These are phyloP conservation scores for Kryptopterus vitreolus DNA, from an alignment of 2,797 vertebrate species.

Conservation along the genomic window DNA sequence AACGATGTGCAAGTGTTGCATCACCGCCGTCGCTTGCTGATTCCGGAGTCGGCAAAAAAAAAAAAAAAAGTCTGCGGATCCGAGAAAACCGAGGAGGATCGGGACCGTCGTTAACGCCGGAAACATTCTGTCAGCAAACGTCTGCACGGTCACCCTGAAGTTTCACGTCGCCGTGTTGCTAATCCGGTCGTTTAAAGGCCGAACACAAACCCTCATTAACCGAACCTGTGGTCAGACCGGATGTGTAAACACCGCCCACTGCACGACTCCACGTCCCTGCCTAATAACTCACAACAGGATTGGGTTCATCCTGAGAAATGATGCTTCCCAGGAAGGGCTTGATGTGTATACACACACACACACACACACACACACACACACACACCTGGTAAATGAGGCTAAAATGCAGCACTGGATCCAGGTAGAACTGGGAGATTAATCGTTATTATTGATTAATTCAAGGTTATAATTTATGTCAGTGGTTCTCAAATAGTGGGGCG, in stretches of 20 bases:
- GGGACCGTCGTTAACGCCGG: too few species aligned
- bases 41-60: too few species aligned
- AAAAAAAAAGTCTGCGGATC: too few species aligned
- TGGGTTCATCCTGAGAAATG: conserved; percentile 14
- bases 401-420: neutral
- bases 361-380: too few species aligned
- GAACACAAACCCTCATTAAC: conserved; percentile 39
- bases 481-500: too few species aligned
- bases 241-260: neutral
- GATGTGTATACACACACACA: neutral
- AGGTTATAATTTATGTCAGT: too few species aligned
- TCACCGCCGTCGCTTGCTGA: neutral
- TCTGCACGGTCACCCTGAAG: conserved; percentile 2
- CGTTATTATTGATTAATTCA: too few species aligned
- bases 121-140: too few species aligned
- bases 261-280: neutral
- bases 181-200: conserved; percentile 44
- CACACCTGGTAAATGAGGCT: conserved; percentile 1
- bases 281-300: neutral
- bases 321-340: neutral
- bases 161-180: conserved; percentile 3
- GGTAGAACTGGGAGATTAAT: too few species aligned
- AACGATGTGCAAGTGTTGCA: neutral
- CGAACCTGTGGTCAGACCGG: neutral
- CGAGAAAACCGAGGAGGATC: too few species aligned